phyloP scores from a whole-genome alignment of 2,888 invertebrate species.

The Amphipoea oculea region DNA sequence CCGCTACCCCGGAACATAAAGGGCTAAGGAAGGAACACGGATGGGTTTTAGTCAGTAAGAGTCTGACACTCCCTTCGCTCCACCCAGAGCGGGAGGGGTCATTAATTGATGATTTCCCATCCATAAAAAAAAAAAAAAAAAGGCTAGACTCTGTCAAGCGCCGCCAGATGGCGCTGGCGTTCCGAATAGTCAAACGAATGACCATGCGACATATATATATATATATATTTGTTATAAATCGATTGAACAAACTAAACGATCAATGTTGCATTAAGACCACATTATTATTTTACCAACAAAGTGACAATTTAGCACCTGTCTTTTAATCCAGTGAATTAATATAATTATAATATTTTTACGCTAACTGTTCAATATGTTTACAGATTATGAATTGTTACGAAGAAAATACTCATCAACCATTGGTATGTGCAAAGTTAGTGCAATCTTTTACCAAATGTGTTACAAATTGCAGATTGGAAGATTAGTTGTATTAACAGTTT shows the following conservation, averaged over 20 bases:
- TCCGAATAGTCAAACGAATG: too few species aligned
- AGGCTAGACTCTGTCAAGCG: too few species aligned
- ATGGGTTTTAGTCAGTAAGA: too few species aligned
- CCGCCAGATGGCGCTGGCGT: too few species aligned
- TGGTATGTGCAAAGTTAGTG: conserved; percentile 83
- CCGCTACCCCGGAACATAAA: too few species aligned
- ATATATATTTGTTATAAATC: too few species aligned
- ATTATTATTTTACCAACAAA: neutral
- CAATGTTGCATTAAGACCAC: neutral
- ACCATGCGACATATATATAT: too few species aligned
- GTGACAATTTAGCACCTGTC: neutral
- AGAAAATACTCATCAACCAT: conserved; percentile 84
- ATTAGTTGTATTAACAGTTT: conserved; percentile 61
- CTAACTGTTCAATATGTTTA: conserved; percentile 43
- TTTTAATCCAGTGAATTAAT: neutral
- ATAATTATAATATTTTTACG: neutral
- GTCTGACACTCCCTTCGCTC: too few species aligned
- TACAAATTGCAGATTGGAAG: conserved; percentile 77
- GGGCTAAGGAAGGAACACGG: too few species aligned
- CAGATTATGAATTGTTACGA: conserved; percentile 87
- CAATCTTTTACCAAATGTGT: conserved; percentile 84
- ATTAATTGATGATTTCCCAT: too few species aligned
- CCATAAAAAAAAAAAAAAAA: too few species aligned
- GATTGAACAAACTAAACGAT: neutral
- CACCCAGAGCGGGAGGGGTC: too few species aligned